Percentiles rank a stretch among this genome's conserved stretches.
Evolutionary conservation across 2,888 invertebrate species (phyloP).

Genomic region (Coecobrya sp.): DNA sequence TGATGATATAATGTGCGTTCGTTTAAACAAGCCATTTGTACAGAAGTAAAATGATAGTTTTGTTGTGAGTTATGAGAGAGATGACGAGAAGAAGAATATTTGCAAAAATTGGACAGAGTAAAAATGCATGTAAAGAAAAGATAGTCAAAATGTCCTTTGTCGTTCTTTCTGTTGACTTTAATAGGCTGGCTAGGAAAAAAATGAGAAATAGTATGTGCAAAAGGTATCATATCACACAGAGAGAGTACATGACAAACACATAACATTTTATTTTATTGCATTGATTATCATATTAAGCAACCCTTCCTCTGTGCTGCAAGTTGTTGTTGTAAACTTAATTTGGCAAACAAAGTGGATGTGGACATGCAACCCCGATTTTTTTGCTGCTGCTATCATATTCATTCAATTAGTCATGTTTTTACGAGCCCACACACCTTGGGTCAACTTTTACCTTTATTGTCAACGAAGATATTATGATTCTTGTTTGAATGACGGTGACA

Average conservation of each 20-base stretch:
- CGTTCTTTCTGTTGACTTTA: neutral
- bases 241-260: too few species aligned
- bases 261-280: neutral
- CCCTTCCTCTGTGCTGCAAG: neutral
- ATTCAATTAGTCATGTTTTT: slow-evolving; percentile 4
- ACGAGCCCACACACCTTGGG: slow-evolving; percentile 36
- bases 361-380: neutral
- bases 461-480: neutral
- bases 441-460: slow-evolving; percentile 1
- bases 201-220: neutral
- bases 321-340: slow-evolving; percentile 3
- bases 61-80: too few species aligned
- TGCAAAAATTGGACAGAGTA: too few species aligned
- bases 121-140: too few species aligned
- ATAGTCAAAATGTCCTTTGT: too few species aligned
- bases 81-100: too few species aligned
- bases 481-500: neutral
- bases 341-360: slow-evolving; percentile 12
- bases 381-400: neutral
- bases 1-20: too few species aligned
- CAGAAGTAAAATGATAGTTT: too few species aligned
- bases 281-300: slow-evolving; percentile 12
- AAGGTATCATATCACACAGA: neutral
- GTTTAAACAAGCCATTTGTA: too few species aligned
- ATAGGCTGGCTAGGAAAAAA: neutral